Evolutionary conservation across 1,140 invertebrate species (phyloP).

Genomic region (Atopsyche davidsoni): DNA sequence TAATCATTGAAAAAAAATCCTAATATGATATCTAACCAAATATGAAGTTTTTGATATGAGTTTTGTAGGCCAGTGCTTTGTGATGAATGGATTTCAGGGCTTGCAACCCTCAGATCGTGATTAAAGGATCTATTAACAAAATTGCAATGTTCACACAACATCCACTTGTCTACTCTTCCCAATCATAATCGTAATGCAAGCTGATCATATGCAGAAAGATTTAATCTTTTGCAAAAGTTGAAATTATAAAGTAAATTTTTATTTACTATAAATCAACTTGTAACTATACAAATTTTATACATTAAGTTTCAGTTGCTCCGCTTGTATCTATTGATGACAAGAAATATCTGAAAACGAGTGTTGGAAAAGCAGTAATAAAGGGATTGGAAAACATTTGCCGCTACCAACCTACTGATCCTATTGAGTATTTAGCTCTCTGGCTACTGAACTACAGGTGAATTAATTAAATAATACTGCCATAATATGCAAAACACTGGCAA

Average conservation of each 20-base stretch:
- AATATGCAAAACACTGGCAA: neutral
- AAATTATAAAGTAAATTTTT: neutral
- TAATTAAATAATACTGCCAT: neutral
- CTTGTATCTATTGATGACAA: neutral
- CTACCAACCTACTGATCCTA: slow-evolving; percentile 17
- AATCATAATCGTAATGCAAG: no score
- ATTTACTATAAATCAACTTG: neutral
- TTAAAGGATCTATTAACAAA: no score
- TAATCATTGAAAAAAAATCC: no score
- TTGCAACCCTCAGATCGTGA: no score
- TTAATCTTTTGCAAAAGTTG: neutral
- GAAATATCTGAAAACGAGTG: slow-evolving; percentile 10
- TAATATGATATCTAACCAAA: no score
- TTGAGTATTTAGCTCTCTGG: slow-evolving; percentile 17
- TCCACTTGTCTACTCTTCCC: no score
- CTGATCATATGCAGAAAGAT: neutral
- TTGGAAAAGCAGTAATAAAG: slow-evolving; percentile 9
- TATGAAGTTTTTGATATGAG: no score
- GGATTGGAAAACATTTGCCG: slow-evolving; percentile 9
- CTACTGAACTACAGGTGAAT: slow-evolving; percentile 15
- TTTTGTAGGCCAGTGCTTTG: no score
- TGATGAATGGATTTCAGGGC: no score
- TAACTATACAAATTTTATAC: no score
- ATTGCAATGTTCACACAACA: no score
- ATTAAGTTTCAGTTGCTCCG: no score